A percentile compares a stretch with the other conserved stretches of the same genome.
phyloP scores from a whole-genome alignment of 2,113 vertebrate genomes.

The Ophiodon elongatus region DNA sequence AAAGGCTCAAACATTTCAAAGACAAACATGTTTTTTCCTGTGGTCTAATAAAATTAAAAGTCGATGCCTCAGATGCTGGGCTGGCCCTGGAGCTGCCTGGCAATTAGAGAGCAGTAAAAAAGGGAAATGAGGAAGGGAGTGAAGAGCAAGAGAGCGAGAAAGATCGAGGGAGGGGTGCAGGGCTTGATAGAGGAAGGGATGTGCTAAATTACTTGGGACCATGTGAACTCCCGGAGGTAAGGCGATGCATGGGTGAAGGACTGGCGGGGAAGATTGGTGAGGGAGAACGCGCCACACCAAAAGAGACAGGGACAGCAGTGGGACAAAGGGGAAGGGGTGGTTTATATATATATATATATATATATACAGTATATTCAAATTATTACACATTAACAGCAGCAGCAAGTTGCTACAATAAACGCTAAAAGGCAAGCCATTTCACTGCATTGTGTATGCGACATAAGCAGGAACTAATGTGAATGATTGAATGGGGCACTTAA shows the following conservation, averaged over 20 bases:
- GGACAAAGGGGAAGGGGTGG: background rate
- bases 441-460: background rate
- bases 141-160: conserved; percentile 30
- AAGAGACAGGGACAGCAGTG: background rate
- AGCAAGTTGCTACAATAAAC: background rate
- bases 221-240: conserved; percentile 86
- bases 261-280: conserved; percentile 54
- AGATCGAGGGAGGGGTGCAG: conserved; percentile 16
- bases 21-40: conserved; percentile 89
- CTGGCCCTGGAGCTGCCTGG: conserved; percentile 79
- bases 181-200: conserved; percentile 73
- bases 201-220: conserved; percentile 89
- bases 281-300: conserved; percentile 20
- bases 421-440: background rate
- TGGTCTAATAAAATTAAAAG: conserved; percentile 89
- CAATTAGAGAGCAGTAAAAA: conserved; percentile 88
- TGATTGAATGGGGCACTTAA: background rate
- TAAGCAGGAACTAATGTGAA: background rate
- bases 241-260: conserved; percentile 50
- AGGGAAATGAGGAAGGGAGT: conserved; percentile 75
- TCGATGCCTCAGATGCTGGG: conserved; percentile 79
- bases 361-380: conserved; percentile 8
- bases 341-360: background rate
- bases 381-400: background rate
- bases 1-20: conserved; percentile 86